A percentile compares a stretch with the other conserved stretches of the same genome.
Conservation (phyloP, 2,113 vertebrate species). For the Balaeniceps rex region DNA sequence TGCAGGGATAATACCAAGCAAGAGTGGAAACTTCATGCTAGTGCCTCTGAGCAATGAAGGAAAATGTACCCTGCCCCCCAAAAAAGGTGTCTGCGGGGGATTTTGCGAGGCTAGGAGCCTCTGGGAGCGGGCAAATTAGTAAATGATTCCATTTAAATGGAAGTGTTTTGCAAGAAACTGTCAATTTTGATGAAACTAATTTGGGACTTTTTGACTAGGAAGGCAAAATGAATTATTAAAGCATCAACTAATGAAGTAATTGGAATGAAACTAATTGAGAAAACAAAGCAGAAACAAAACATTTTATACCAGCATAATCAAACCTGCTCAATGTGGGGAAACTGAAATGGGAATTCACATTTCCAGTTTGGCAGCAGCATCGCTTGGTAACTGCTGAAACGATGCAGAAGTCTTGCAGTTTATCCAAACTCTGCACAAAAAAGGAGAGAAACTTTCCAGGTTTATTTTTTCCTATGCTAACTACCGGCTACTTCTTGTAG, state of each 20-base stretch:
- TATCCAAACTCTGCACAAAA: not conserved
- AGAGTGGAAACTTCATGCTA: not conserved
- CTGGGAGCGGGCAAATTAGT: not conserved
- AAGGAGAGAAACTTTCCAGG: not conserved
- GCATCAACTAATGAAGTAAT: not conserved
- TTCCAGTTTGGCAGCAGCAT: not conserved
- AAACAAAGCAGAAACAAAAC: not conserved
- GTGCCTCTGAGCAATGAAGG: not conserved
- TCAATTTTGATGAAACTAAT: not conserved
- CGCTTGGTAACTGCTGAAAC: not conserved
- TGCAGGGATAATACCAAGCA: not conserved
- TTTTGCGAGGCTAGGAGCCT: not conserved
- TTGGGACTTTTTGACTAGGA: not conserved
- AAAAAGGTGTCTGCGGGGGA: accelerated
- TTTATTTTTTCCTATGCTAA: not conserved
- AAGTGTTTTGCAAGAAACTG: not conserved
- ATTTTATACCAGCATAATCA: not conserved
- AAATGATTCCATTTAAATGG: not conserved
- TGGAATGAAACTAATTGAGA: not conserved
- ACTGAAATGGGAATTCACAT: not conserved
- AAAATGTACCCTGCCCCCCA: not conserved
- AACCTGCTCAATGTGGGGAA: not conserved
- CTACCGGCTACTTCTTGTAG: not conserved
- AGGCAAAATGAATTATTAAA: not conserved
- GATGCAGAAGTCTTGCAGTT: not conserved